Conservation (phyloP, 2,797 vertebrate genomes). For the Diplodus sargus region DNA sequence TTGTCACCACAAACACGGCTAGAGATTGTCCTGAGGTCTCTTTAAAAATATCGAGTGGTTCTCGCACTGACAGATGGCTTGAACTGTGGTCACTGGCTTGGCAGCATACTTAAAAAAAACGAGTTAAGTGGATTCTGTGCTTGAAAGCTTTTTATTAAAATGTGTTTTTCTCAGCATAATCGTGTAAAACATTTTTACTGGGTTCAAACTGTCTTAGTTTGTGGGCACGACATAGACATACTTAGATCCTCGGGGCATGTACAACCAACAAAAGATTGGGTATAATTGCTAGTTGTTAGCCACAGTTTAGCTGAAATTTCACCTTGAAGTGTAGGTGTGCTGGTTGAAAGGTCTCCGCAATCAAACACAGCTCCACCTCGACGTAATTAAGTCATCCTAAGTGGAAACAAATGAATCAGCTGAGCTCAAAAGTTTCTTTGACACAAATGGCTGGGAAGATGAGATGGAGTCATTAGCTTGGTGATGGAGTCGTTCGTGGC, state of each 20-base stretch:
- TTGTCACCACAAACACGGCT: too few species aligned
- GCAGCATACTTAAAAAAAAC: too few species aligned
- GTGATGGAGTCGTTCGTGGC: conserved; percentile 62
- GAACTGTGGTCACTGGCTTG: too few species aligned
- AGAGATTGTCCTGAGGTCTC: too few species aligned
- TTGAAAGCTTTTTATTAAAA: neutral
- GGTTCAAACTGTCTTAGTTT: neutral
- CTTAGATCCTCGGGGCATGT: neutral
- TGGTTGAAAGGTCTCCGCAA: conserved; percentile 4
- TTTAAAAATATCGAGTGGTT: too few species aligned
- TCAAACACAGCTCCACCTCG: conserved; percentile 22
- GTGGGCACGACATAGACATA: neutral
- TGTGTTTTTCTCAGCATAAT: neutral
- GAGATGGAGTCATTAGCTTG: conserved; percentile 63
- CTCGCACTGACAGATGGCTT: too few species aligned
- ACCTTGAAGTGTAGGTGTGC: conserved; percentile 13
- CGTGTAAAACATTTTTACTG: neutral
- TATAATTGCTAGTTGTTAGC: neutral
- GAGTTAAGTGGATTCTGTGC: neutral
- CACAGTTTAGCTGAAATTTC: neutral
- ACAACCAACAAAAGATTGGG: neutral
- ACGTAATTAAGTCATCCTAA: conserved; percentile 50
- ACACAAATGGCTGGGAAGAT: conserved; percentile 59
- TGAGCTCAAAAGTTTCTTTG: conserved; percentile 49
- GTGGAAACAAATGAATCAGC: conserved; percentile 57